phyloP scores from a whole-genome alignment of 2,797 vertebrate genomes.

The Ctenosaura bakeri region DNA sequence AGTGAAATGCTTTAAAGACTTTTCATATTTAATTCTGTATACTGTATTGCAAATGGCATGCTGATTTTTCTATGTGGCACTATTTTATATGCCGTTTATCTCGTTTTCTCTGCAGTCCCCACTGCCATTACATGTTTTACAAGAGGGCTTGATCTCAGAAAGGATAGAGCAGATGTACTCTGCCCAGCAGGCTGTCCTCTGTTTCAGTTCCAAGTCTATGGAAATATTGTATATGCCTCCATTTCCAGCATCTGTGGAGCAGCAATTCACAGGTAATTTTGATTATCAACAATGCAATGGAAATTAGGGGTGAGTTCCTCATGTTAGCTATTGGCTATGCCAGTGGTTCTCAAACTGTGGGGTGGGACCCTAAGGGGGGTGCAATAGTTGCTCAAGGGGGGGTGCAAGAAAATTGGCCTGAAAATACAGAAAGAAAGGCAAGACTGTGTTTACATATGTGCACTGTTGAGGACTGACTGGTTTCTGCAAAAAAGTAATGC shows the following conservation, averaged over 20 bases:
- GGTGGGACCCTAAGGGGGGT: too few relatives aligned
- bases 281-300: not conserved
- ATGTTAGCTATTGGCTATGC: not conserved
- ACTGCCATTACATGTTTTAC: slow-evolving; percentile 86
- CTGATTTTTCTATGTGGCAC: not conserved
- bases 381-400: too few relatives aligned
- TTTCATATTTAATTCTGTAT: not conserved
- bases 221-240: slow-evolving; percentile 89
- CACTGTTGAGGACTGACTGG: too few relatives aligned
- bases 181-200: slow-evolving; percentile 88
- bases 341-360: too few relatives aligned
- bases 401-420: too few relatives aligned
- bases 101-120: slow-evolving; percentile 71
- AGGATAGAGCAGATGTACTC: slow-evolving; percentile 81
- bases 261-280: slow-evolving; percentile 89
- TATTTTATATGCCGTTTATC: slow-evolving; percentile 14
- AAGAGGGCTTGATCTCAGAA: slow-evolving; percentile 87
- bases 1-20: not conserved
- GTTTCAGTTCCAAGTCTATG: slow-evolving; percentile 87
- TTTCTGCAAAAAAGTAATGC: too few relatives aligned
- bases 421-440: too few relatives aligned
- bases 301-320: not conserved
- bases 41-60: not conserved
- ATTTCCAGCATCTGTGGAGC: slow-evolving; percentile 93
- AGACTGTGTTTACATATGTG: too few relatives aligned